Base-by-base conservation (phyloP, 1,140 invertebrate species). In the Nymphalis io region DNA sequence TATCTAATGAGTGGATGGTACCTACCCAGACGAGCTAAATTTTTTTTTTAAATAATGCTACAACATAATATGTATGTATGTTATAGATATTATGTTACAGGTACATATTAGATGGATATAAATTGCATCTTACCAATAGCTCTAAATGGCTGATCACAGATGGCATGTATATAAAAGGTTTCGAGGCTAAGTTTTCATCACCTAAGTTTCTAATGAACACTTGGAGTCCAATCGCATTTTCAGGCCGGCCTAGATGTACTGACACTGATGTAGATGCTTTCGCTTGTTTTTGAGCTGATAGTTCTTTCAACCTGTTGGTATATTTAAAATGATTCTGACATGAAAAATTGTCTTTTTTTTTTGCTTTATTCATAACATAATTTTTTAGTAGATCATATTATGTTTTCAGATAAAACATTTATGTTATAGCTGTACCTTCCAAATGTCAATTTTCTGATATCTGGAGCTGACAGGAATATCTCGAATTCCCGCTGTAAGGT, bases 401-500 rank as follows among this genome's bases (percentile, higher is more conserved):
- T 33, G 27, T 33, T 33, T 33, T 8, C 23, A 27, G 0, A 33
- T 6, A 33, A 1, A 51, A 33, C 27, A 0, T 1, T 33, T 33
- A 2, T 33, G 27, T 33, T 33, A 1, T 33, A 33, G 8, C 4
- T 0, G 27, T 80, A 92, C 91, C 82, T 90, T 57, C 93, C 92
- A 70, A 94, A 93, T 16, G 93, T 93, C 0, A 94, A 78, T 1
- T 89, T 93, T 64, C 96, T 93, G 60, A 98, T 95, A 78, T 97
- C 96, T 80, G 96, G 95, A 58, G 96, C 95, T 0, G 96, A 94
- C 10, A 98, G 88, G 76, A 95, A 93, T 42, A 97, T 87, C 83
- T 97, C 96, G 87, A 95, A 97, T 80, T 97, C 95, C 82, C 96
- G 91, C 84, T 98, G 96, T 5, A 98, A 86, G 0, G 95, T 95